A percentile compares a stretch with the other conserved stretches of the same genome.
These are phyloP conservation scores for Apodemus agrarius DNA, from an alignment of 2,797 vertebrate species.

Conservation along the genomic window DNA sequence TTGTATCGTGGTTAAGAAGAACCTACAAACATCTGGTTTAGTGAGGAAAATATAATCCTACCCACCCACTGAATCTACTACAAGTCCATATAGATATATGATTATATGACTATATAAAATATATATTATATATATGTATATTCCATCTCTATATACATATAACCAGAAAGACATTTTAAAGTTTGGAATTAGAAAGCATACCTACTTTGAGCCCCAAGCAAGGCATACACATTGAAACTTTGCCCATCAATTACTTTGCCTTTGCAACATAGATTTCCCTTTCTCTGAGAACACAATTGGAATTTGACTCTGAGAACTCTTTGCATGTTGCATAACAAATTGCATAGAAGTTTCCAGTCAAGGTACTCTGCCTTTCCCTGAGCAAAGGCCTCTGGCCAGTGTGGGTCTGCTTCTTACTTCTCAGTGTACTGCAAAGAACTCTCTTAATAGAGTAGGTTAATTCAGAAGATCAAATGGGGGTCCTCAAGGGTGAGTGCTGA, in stretches of 20 bases:
- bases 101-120: no score
- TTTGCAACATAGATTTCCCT: not conserved
- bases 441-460: not conserved
- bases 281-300: not conserved
- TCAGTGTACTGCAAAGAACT: not conserved
- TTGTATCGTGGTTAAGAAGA: not conserved
- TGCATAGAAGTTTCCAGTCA: not conserved
- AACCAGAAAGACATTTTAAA: not conserved
- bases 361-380: not conserved
- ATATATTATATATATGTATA: no score
- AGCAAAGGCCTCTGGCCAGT: not conserved
- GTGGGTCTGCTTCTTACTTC: not conserved
- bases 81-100: not conserved
- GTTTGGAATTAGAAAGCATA: not conserved
- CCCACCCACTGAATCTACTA: no score
- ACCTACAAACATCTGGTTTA: not conserved
- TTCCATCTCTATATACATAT: not conserved
- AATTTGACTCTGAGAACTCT: not conserved
- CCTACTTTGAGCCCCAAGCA: not conserved
- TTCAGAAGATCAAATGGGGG: not conserved
- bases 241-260: not conserved
- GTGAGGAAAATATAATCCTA: not conserved
- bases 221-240: not conserved
- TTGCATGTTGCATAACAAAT: not conserved
- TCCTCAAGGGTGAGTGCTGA: not conserved